Evolutionary conservation across 2,888 invertebrate genomes (phyloP), one percentile per base, ranked within the genome.

Genomic region (Scelioninae gen. 2): DNA sequence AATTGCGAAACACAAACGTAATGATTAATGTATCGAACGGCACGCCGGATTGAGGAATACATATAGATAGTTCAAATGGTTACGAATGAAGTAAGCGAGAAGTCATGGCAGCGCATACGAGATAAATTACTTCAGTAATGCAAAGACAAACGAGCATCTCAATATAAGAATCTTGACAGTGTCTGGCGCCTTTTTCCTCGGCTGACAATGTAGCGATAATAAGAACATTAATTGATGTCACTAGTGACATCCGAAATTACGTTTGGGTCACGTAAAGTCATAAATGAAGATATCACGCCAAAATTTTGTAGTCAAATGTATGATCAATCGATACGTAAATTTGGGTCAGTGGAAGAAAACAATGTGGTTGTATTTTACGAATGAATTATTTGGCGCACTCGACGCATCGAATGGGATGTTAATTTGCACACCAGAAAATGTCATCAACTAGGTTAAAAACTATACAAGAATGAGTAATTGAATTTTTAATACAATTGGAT

Each of bases 1-100:
- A n/a, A 28, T 28, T 41, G 22, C 39, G 28, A 55, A 41, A 55
- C 18, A 55, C 53, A 55, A 41, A 39, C 41, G 55, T n/a, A 28
- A 55, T 55, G 55, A 57, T 57, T 57, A 57, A 57, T 57, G 57
- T 43, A 57, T 43, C 43, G 57, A 57, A 57, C 16, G 13, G 43
- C 57, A 57, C 41, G 43, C 43, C 57, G 41, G 31, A 57, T 57
- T 19, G 19, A 43, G 2, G 11, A 2, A 43, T 43, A 43, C 43
- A 10, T 43, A 43, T 43, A 43, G 9, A 9, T 39, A 11, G 3
- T 39, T 39, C 39, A 15, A 39, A 39, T 39, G 39, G 11, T 15
- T 39, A 15, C 39, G 39, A 15, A 39, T 39, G 13, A 39, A 48
- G 48, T 39, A 61, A 48, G 41, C 39, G 50, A 46, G 60, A 46